Evolutionary conservation across 1,140 invertebrate genomes (phyloP), one percentile per base, ranked within the genome.

Genomic region (Lucilia sericata): DNA sequence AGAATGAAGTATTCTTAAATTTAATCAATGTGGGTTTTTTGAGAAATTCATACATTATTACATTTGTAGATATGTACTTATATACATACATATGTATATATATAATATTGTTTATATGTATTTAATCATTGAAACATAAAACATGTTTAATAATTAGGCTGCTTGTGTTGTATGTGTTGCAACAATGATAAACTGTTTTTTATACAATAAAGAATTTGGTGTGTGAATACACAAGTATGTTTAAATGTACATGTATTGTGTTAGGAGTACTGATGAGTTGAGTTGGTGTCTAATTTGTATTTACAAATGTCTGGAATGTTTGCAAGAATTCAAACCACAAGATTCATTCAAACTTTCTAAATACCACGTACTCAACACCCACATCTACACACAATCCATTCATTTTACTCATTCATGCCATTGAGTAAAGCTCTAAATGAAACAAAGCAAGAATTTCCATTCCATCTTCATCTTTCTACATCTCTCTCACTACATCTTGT

Each of bases 91-190:
- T 30, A 10, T 60, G 5, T 17, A n/a, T 60, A 4, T 60, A n/a
- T 60, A 14, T 60, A n/a, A n/a, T 60, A 5, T 17, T 60, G 55
- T 60, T 17, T 60, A 14, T 60, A 17, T 60, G 55, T 17, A n/a
- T 60, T 60, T 60, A 60, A 60, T 60, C 55, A 60, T 70, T 70
- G 65, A 70, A 70, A 70, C 65, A 70, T 70, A 70, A 70, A 70
- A 19, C 65, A 70, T 70, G 19, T 70, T 70, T 70, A 60, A 70
- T 70, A 70, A 70, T 70, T 70, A 70, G 65, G 21, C 4, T 70
- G 65, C 19, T 70, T 70, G 65, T 70, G 5, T 70, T 70, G 42
- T 42, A 8, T 42, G 2, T 42, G 9, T 70, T 70, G 19, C 65
- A 70, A 70, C 65, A 70, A 70, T 70, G 19, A 70, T 19, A 70